Evolutionary conservation across 2,797 vertebrate species (phyloP), one percentile per base, ranked within the genome.

Genomic region (Sciurus carolinensis): DNA sequence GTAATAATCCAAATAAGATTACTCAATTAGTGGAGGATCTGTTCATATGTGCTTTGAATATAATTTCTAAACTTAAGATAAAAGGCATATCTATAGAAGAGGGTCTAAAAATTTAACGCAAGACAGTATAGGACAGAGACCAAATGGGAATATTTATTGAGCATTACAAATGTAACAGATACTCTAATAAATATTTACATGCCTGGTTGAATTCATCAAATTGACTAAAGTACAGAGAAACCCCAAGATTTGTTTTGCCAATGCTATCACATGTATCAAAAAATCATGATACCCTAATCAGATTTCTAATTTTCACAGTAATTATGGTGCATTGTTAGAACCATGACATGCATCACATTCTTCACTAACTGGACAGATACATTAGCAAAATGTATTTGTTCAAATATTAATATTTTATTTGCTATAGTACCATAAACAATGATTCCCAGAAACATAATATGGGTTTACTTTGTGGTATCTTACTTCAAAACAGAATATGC

Each of bases 371-470:
- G 39, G 39, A 50, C 15, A 93, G 15, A 84, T 75, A 75, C 1
- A 62, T n/a, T 76, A 88, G 13, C 12, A 90, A 72, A 92, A n/a
- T 26, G 24, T 17, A 73, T 26, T 30, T 72, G 73, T 71, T 75
- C 22, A 83, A 82, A 93, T 9, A 73, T 52, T 83, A 64, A 64
- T 83, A 82, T 87, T 93, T 90, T 42, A 82, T 77, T 96, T 93
- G 12, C 20, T 91, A 59, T 52, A 71, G 22, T 47, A 67, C 3
- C 11, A 50, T 59, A 15, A 76, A 59, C 4, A 76, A 71, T 79
- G 47, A 75, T 59, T 47, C 1, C 1, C 14, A 54, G 18, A 89
- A 73, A 73, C 36, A 47, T 30, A 73, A 73, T 44, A 50, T 36
- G 8, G 7, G 39, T 47, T 93, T 71, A 77, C 33, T 84, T 66